Base-by-base conservation (phyloP, 1,140 invertebrate genomes). In the Phortica variegata region DNA sequence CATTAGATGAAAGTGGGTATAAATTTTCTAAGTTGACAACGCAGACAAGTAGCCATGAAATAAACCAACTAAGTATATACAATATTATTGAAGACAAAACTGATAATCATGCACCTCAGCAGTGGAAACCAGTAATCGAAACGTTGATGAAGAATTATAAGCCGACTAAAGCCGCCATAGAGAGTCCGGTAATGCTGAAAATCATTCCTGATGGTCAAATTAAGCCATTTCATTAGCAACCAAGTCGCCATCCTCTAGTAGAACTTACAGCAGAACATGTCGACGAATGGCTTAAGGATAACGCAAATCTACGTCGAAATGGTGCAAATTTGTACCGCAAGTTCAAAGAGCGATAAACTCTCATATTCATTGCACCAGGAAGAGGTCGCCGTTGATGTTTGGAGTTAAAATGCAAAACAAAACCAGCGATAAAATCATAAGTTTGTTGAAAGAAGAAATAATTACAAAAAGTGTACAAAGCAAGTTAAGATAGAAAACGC, bases 361-460 rank as follows among this genome's bases (percentile, higher is more conserved):
- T 2, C 66, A 66, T 1, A 61, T 41, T 12, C 62, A 73, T 12
- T 37, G 69, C 42, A 65, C 58, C 32, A 74, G 65, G 1, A 53
- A 54, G 2, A 57, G 12, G 0, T 61, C 65, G 3, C 76, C 68
- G 1, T 76, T 78, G 7, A 16, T 77, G 9, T 48, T 58, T 31
- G 66, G 68, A 8, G 55, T 53, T 1, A 56, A 58, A 34, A 61
- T 75, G 49, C 54, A 42, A 45, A 1, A 49, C 42, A 12, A 50
- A 65, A 43, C 65, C n/a, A 58, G 69, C 42, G 23, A 52, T 4
- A 54, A 63, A 8, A 17, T 54, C 0, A 20, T 3, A 45, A 42
- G 58, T n/a, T 46, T 61, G n/a, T 33, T 72, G 4, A 49, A 73
- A 52, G 52, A 70, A 52, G 60, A 74, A 43, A 61, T 60, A 16